Evolutionary conservation across 2,888 invertebrate species (phyloP), one percentile per base, ranked within the genome.

Genomic region (Psylliodes chrysocephalus): DNA sequence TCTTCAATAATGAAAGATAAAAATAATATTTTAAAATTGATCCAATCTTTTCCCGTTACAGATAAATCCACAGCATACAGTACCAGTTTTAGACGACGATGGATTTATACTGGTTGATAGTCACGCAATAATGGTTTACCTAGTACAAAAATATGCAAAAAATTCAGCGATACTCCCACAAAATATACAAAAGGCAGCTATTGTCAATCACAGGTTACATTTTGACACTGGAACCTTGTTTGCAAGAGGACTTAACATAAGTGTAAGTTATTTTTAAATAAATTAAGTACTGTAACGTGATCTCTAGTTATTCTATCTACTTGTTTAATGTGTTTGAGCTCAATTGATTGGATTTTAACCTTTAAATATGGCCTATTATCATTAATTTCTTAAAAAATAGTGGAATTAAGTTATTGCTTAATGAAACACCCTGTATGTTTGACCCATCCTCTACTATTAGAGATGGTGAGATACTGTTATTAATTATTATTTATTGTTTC

Each of bases 71-170:
- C 84, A 84, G 69, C 86, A 85, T 71, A 84, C 85, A 46, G 78
- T 88, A 44, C 88, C 88, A 6, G 85, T 85, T 5, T 78, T 88
- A 35, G 83, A 85, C 71, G 85, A 84, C 63, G 83, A 84, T 35
- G 86, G 85, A 49, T 85, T 84, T 76, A 62, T 82, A 85, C 62
- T 74, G 14, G 82, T 57, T 76, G 80, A 70, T 66, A 86, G 85
- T 61, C 85, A 85, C 67, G 85, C 85, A 0, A 85, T 86, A 30
- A 78, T 80, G 12, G 78, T 71, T 6, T 86, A 85, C 67, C 76
- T 88, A 68, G 83, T 83, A 2, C 80, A 82, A 6, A 86, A 86
- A 73, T 88, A 86, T 72, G 85, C 82, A 0, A 81, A 83, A 53
- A 78, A 81, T 65, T 84, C 85, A 70, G 70, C 77, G n/a, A 77